Conservation (phyloP, 2,113 vertebrate genomes). For the Entelurus aequoreus region DNA sequence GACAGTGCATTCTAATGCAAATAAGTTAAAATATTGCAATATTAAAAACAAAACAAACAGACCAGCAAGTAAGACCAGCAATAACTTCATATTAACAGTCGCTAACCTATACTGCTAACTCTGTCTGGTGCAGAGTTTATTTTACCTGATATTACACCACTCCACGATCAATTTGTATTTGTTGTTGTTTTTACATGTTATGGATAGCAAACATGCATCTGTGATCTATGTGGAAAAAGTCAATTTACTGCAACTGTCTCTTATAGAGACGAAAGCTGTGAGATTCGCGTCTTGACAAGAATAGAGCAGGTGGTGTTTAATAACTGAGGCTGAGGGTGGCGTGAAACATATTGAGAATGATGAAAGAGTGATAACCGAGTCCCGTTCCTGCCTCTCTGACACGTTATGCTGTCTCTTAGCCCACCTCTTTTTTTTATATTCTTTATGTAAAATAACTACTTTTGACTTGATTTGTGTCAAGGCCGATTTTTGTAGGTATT, state of each 20-base stretch:
- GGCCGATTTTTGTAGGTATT: not conserved
- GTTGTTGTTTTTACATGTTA: too few species aligned
- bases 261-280: conserved; percentile 25
- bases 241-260: not conserved
- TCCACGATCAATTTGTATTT: too few species aligned
- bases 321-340: conserved; percentile 37
- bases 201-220: too few species aligned
- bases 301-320: conserved; percentile 49
- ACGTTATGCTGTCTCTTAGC: not conserved
- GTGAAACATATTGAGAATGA: conserved; percentile 41
- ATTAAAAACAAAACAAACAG: too few species aligned
- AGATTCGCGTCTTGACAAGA: conserved; percentile 24
- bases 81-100: too few species aligned
- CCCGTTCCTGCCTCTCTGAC: conserved; percentile 11
- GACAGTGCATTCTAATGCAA: too few species aligned
- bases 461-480: not conserved
- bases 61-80: too few species aligned
- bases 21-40: too few species aligned
- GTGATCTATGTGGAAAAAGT: too few species aligned
- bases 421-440: not conserved
- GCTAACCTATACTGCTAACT: too few species aligned
- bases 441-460: not conserved
- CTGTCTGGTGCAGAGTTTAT: too few species aligned
- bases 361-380: conserved; percentile 28
- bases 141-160: too few species aligned